Percentiles rank a stretch among this genome's conserved stretches.
These are phyloP conservation scores for Papilio protenor DNA, from an alignment of 2,888 invertebrate species.

Conservation along the genomic window DNA sequence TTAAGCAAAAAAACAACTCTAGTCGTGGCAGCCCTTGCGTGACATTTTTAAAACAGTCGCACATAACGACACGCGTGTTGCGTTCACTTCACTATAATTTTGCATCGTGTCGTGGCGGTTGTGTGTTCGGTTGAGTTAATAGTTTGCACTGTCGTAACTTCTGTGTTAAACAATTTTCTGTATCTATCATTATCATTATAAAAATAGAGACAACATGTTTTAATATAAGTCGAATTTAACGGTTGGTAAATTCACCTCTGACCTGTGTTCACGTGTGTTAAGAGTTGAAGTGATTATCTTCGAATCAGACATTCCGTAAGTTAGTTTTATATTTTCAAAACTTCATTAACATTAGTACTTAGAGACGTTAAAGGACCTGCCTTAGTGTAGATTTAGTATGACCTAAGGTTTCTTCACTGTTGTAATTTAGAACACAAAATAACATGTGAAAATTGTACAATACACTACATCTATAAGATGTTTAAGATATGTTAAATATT, in stretches of 20 bases:
- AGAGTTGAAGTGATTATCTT: too few species aligned
- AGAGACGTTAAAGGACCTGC: too few species aligned
- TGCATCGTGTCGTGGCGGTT: not conserved
- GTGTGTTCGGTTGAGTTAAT: not conserved
- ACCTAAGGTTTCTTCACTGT: too few species aligned
- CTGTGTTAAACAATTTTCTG: not conserved
- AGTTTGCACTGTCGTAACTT: not conserved
- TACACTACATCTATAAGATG: too few species aligned
- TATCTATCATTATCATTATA: not conserved
- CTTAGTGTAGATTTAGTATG: too few species aligned
- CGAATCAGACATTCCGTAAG: too few species aligned
- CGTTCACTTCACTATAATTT: not conserved
- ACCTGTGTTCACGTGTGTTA: not conserved
- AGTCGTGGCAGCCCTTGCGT: not conserved
- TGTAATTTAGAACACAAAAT: too few species aligned
- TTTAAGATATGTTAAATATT: too few species aligned
- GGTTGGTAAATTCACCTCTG: not conserved
- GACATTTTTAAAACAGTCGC: conserved; percentile 6
- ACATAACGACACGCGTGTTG: conserved; percentile 1
- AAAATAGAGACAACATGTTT: not conserved
- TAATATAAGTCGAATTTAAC: not conserved
- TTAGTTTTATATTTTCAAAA: too few species aligned
- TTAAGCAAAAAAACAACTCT: too few species aligned
- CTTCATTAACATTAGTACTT: too few species aligned
- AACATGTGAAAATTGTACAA: too few species aligned